phyloP scores from a whole-genome alignment of 1,140 invertebrate species.

The Macrobrachium nipponense region DNA sequence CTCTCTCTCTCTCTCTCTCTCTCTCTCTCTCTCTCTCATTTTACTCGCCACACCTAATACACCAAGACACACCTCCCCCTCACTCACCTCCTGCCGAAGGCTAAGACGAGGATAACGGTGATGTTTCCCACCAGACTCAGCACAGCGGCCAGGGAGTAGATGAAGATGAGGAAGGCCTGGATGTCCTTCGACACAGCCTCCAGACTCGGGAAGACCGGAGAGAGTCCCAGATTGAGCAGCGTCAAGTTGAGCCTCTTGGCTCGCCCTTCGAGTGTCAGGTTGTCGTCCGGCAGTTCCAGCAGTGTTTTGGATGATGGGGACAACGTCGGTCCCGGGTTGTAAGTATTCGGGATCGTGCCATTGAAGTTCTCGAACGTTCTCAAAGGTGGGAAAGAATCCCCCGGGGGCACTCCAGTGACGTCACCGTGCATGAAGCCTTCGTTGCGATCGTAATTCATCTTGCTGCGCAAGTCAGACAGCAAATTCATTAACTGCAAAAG shows the following conservation, averaged over 20 bases:
- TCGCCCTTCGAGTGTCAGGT: background rate
- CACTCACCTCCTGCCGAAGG: conserved; percentile 67
- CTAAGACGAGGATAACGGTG: conserved; percentile 68
- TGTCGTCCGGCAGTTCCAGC: background rate
- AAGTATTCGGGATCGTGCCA: no score
- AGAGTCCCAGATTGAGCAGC: conserved; percentile 2
- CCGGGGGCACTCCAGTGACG: no score
- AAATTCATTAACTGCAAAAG: no score
- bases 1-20: conserved; percentile 5
- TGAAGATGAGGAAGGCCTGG: conserved; percentile 67
- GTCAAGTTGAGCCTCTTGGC: conserved; percentile 27
- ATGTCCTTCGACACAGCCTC: conserved; percentile 65
- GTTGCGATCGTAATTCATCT: no score
- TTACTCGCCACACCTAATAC: no score
- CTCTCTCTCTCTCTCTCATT: background rate
- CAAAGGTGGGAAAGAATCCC: background rate
- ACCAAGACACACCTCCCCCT: background rate
- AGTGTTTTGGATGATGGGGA: background rate
- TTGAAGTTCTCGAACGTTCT: no score
- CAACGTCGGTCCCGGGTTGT: background rate
- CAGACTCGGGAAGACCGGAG: conserved; percentile 60
- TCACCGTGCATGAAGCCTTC: no score
- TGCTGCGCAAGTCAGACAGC: no score
- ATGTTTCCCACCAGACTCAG: conserved; percentile 68
- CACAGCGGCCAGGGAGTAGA: conserved; percentile 68